phyloP scores from a whole-genome alignment of 1,140 invertebrate genomes.

The Heliothis virescens region DNA sequence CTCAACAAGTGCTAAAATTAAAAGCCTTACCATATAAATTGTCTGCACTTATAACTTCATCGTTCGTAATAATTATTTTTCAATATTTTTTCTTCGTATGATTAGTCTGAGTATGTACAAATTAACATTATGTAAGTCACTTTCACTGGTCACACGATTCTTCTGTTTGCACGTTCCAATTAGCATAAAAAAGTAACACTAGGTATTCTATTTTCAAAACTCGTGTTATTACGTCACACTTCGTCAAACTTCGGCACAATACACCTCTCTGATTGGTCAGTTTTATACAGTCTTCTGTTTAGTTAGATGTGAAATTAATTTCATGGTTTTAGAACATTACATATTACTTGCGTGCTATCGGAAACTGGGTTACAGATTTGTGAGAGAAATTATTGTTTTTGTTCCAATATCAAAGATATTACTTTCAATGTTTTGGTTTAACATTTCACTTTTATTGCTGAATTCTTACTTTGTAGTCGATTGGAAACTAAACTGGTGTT shows the following conservation, averaged over 20 bases:
- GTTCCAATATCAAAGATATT: slow-evolving; percentile 17
- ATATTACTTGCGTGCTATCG: slow-evolving; percentile 40
- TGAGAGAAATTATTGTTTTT: slow-evolving; percentile 23
- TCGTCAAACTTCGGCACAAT: not conserved
- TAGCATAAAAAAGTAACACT: slow-evolving; percentile 70
- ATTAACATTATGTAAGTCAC: slow-evolving; percentile 66
- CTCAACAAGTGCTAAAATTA: slow-evolving; percentile 11
- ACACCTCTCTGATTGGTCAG: slow-evolving; percentile 27
- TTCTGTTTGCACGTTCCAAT: slow-evolving; percentile 71
- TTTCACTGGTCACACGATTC: slow-evolving; percentile 66
- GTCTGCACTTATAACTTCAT: slow-evolving; percentile 3
- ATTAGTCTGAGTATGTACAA: slow-evolving; percentile 55
- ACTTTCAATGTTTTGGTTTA: slow-evolving; percentile 35
- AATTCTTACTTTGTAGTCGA: not conserved
- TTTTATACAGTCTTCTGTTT: slow-evolving; percentile 12
- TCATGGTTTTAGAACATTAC: slow-evolving; percentile 29
- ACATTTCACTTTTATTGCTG: slow-evolving; percentile 44
- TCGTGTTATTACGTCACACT: slow-evolving; percentile 32
- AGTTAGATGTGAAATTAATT: slow-evolving; percentile 39
- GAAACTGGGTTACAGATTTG: slow-evolving; percentile 35
- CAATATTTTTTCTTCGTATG: slow-evolving; percentile 50
- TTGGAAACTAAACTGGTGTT: not conserved
- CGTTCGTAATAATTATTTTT: slow-evolving; percentile 20
- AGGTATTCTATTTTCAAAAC: slow-evolving; percentile 51
- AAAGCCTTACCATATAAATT: slow-evolving; percentile 18